phyloP scores from a whole-genome alignment of 2,888 invertebrate species.

The Acronicta alni region DNA sequence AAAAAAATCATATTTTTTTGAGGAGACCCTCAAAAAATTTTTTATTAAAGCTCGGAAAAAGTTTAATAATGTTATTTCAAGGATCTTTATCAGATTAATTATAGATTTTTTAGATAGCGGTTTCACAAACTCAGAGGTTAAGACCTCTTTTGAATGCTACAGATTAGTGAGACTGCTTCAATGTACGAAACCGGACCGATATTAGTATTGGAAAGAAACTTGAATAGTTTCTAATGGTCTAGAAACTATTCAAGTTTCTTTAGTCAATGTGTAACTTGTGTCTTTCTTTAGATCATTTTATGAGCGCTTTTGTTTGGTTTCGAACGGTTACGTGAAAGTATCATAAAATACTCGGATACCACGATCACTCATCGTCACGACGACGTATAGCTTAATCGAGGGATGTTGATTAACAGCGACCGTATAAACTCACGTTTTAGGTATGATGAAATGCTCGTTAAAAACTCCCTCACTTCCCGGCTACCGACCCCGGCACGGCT shows the following conservation, averaged over 20 bases:
- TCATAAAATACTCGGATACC: too few relatives aligned
- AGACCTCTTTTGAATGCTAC: not conserved
- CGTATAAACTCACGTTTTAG: constrained; percentile 40
- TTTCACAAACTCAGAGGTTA: too few relatives aligned
- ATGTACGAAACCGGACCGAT: not conserved
- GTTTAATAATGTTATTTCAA: not conserved
- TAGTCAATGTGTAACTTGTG: too few relatives aligned
- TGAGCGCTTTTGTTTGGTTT: too few relatives aligned
- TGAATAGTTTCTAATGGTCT: too few relatives aligned
- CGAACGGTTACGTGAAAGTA: too few relatives aligned
- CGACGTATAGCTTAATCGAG: constrained; percentile 1
- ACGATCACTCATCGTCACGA: constrained; percentile 1
- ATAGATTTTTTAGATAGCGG: not conserved
- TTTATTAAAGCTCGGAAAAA: too few relatives aligned
- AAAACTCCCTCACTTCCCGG: constrained; percentile 47
- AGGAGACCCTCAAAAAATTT: too few relatives aligned
- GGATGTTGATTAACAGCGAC: constrained; percentile 34
- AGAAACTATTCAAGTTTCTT: too few relatives aligned
- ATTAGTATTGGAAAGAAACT: too few relatives aligned
- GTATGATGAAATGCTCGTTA: constrained; percentile 45
- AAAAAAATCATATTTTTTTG: too few relatives aligned
- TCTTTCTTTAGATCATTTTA: too few relatives aligned
- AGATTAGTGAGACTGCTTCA: not conserved
- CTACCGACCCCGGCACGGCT: constrained; percentile 34
- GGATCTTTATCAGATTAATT: not conserved